Base-by-base conservation (phyloP, 1,140 invertebrate species). In the Scaptomyza hsui region DNA sequence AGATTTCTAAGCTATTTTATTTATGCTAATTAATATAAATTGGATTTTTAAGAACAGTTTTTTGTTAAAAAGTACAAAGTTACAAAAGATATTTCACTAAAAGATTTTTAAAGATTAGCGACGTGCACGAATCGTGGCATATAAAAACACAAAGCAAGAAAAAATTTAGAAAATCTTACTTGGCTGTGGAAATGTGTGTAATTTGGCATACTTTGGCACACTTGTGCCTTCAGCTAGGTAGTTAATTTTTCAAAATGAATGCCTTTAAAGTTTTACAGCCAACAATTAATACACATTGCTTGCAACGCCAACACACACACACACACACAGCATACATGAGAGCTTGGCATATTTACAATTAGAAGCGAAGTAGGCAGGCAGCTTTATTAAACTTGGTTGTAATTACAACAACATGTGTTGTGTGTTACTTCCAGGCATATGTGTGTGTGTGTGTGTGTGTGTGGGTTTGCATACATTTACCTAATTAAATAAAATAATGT, bases 401-500 rank as follows among this genome's bases (percentile, higher is more conserved):
- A 86, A 86, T 86, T 86, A 78, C 82, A 80, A 67, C 78, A 68
- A 85, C 82, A 86, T 80, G 69, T 86, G 81, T 82, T 86, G 82
- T 69, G 49, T 49, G 49, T 49, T 49, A 70, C 41, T 62, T 51
- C 18, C 48, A 29, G 16, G 21, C 56, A 72, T 26, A 19, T 53
- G 56, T 55, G 62, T 62, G 24, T 52, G 26, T 51, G 35, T 37
- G 59, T 56, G 62, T 51, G 65, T 64, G 47, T 78, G 75, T 61
- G 59, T 82, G 71, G 69, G 62, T 72, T 75, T 86, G 81, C 81
- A 88, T 86, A 86, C 82, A 88, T 86, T 88, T 86, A 81, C 82
- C 81, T 86, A 86, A 86, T 86, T 88, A 88, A 88, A 88, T 86
- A 88, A 88, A 88, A 86, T 86, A 86, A 88, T 86, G 82, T 82